Percentiles rank a stretch among this genome's conserved stretches.
Evolutionary conservation across 2,113 vertebrate genomes (phyloP).

Genomic region (Pseudopodoces humilis): DNA sequence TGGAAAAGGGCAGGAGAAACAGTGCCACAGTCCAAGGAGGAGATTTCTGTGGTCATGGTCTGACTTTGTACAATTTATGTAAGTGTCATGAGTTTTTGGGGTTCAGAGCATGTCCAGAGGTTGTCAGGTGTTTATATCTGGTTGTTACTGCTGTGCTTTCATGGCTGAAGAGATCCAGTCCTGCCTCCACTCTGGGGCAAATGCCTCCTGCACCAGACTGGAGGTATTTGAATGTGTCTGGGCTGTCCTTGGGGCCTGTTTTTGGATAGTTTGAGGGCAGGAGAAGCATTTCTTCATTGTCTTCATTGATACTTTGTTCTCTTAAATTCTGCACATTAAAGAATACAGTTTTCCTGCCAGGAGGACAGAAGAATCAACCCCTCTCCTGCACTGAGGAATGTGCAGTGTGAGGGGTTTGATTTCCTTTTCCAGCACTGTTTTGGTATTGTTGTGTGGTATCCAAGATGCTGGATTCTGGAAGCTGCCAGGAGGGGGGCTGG

Average conservation of each 20-base stretch:
- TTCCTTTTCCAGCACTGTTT: not conserved
- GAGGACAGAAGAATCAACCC: not conserved
- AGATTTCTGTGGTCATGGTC: not conserved
- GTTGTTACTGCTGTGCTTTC: not conserved
- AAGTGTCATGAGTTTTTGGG: not conserved
- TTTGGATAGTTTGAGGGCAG: not conserved
- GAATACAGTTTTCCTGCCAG: not conserved
- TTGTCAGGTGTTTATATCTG: not conserved
- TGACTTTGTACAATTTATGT: not conserved
- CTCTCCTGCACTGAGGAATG: not conserved
- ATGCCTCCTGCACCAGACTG: not conserved
- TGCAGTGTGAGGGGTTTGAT: not conserved
- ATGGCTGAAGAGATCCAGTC: not conserved
- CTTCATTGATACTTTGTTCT: not conserved
- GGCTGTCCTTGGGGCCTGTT: not conserved
- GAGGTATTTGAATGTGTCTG: not conserved
- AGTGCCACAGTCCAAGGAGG: not conserved
- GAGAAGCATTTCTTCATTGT: not conserved
- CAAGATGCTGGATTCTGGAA: not conserved
- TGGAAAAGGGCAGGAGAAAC: not conserved
- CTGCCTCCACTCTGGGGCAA: not conserved
- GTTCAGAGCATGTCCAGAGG: not conserved
- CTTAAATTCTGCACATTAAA: not conserved
- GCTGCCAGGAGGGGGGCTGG: not conserved
- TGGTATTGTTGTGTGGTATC: fast-evolving